Base-by-base conservation (phyloP, 2,797 vertebrate genomes). In the Myioborus miniatus region DNA sequence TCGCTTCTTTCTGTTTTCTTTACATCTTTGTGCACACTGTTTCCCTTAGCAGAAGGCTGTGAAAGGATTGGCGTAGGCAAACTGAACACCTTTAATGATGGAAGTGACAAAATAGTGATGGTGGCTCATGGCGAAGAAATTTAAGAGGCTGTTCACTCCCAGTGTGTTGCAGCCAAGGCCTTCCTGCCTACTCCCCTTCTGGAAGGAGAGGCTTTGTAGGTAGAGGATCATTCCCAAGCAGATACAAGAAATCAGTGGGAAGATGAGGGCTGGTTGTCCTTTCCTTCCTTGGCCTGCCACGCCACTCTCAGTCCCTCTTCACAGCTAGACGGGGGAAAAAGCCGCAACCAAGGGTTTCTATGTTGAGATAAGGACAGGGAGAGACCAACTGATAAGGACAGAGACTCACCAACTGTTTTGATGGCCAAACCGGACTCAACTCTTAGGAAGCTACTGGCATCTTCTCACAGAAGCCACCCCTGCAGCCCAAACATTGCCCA, bases 1-100 rank as follows among this genome's bases (percentile, higher is more conserved):
- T 94, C 52, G 3, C 67, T 94, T 60, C 62, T 95, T 75, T 62
- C 11, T 53, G 62, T 75, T 89, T 89, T 91, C 80, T 92, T 82
- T 74, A 53, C 8, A 4, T 86, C 43, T 81, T 86, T 50, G 37
- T 81, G 76, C 41, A 27, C n/a, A 55, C 8, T 74, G 41, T 77
- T 93, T 91, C 60, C 30, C 27, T 77, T 1, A 4, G 60, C 14
- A 24, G 70, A 93, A 85, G 34, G 24, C 84, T 91, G 6, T 36
- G 23, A 78, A 86, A 81, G 72, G 76, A 64, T 78, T 75, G 65
- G 60, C 6, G 3, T 60, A 67, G 88, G 83, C 78, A 87, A 89
- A n/a, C 34, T 44, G 76, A 86, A 34, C 56, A 75, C 69, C 44
- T 93, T 47, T 87, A 77, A 83, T 15, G 36, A 87, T 83, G 71